Evolutionary conservation across 2,888 invertebrate genomes (phyloP), one percentile per base, ranked within the genome.

Genomic region (Apamea epomidion): DNA sequence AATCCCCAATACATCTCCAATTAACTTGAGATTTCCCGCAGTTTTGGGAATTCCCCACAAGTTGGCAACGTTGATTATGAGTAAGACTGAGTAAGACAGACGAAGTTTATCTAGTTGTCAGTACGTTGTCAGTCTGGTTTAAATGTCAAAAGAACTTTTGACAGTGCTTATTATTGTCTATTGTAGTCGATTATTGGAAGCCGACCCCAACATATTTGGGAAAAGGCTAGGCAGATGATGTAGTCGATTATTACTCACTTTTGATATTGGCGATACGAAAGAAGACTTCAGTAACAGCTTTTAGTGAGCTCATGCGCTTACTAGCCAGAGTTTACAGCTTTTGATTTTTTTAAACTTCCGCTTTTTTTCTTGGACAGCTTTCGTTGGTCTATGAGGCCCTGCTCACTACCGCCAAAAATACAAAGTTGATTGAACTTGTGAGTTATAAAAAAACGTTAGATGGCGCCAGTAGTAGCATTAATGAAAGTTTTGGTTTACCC

Each of bases 391-490:
- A 21, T 1, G 21, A 12, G 32, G 12, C 29, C 64, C 64, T 64
- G 65, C 32, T 67, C 37, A 67, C 67, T 67, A 25, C 67, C 42
- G 25, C 67, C 25, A 16, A 7, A 25, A 68, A 18, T 21, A 48
- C 69, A 48, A 71, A 71, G 32, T 25, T 25, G 25, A 51, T 70
- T 32, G 21, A 70, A 32, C 14, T 48, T 32, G 32, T 51, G 21
- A 51, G 21, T 32, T 71, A 16, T 6, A 32, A 70, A 71, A 70
- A 51, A 25, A 48, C 48, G 29, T 10, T 71, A 71, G 71, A 71
- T 71, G 71, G 60, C 71, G 58, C 10, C 1, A 58, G 58, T 58
- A 25, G 71, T 37, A 32, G 60, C 71, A 37, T 58, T 6, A 12
- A 6, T 71, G 10, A 58, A 58, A 32, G 70, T 16, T 32, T 71